These are phyloP conservation scores for Zalophus californianus DNA, from an alignment of 2,797 vertebrate genomes.

Conservation along the genomic window DNA sequence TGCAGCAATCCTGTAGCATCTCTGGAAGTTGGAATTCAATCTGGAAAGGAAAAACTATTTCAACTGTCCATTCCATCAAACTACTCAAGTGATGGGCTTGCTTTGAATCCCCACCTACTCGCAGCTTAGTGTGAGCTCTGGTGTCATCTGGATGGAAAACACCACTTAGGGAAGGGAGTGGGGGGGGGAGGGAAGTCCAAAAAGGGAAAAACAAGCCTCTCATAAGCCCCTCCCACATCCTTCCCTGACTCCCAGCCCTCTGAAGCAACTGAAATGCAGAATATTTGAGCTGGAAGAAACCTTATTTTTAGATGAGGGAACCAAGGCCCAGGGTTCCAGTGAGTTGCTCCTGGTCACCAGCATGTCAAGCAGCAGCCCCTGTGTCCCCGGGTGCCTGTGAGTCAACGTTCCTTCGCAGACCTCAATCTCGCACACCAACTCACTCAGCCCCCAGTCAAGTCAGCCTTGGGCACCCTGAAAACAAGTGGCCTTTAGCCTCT, in stretches of 20 bases:
- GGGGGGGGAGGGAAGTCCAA: slow-evolving; percentile 61
- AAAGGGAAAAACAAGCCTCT: slow-evolving; percentile 73
- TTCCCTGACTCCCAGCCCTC: slow-evolving; percentile 55
- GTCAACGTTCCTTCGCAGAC: neutral
- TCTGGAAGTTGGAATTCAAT: slow-evolving; percentile 32
- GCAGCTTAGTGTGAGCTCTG: neutral
- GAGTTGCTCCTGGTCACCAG: neutral
- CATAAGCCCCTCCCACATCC: slow-evolving; percentile 72
- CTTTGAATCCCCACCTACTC: neutral
- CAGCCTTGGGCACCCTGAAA: neutral
- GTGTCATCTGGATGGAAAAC: slow-evolving; percentile 64
- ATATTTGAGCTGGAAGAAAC: slow-evolving; percentile 26
- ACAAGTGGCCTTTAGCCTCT: neutral
- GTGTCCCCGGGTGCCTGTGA: neutral
- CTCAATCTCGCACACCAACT: neutral
- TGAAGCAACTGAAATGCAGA: slow-evolving; percentile 49
- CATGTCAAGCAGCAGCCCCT: neutral
- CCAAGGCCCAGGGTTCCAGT: neutral
- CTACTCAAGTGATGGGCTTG: neutral
- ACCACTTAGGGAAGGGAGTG: neutral
- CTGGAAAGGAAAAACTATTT: neutral
- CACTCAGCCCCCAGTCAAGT: neutral
- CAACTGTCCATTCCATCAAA: slow-evolving; percentile 3
- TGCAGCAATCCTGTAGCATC: neutral
- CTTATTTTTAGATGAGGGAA: slow-evolving; percentile 70